Base-by-base conservation (phyloP, 2,113 vertebrate species). In the Caloenas nicobarica region DNA sequence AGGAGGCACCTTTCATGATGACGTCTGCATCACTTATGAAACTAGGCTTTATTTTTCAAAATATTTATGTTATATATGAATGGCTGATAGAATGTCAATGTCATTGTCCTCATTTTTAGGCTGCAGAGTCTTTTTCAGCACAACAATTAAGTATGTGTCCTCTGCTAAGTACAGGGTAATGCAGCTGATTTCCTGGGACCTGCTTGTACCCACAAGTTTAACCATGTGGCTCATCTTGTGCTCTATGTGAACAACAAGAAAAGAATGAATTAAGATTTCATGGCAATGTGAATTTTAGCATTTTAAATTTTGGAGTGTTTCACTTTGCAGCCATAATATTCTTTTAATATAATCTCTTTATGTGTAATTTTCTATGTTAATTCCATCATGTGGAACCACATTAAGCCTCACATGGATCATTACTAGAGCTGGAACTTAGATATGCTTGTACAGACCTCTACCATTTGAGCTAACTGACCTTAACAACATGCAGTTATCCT, bases 271-370 rank as follows among this genome's bases (percentile, higher is more conserved):
- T 19, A 83, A 66, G 26, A 68, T 80, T 97, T 65, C 51, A 66
- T 33, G 76, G 28, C 33, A 72, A 11, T 54, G 29, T 73, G 58
- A 85, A 89, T 89, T 64, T 79, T n/a, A 74, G 50, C 83, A 77
- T 82, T 95, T 93, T 57, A 72, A 66, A 73, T 73, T 91, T 85
- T 82, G 25, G 73, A 93, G 21, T 53, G 24, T 87, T 91, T 85
- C 54, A 57, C 44, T 91, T 85, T 76, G 25, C 40, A 85, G 14
- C 7, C 26, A 34, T 89, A 89, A 68, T 86, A 70, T 65, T 87
- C 5, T 70, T 91, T 66, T 69, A 87, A n/a, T 60, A 24, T 79
- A 76, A 85, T 94, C 22, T 92, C 81, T 92, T 91, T 65, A 44
- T 85, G 40, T 80, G 40, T 76, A 53, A 91, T 77, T 64, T 82